Conservation (phyloP, 2,797 vertebrate genomes). For the Adelosebastes latens region DNA sequence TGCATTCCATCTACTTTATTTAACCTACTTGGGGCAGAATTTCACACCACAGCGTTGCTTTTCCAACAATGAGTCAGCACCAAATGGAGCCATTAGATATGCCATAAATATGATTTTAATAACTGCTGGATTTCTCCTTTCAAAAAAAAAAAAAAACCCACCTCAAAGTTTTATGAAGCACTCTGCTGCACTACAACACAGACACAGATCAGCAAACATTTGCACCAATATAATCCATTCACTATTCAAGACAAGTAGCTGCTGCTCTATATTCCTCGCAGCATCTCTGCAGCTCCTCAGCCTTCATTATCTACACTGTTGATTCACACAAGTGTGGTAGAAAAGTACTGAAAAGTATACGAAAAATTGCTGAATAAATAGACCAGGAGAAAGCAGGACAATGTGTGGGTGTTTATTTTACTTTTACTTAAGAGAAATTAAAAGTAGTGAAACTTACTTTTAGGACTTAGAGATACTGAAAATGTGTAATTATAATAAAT, state of each 20-base stretch:
- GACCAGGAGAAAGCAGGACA: not conserved
- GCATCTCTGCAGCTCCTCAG: not conserved
- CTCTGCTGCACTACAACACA: not conserved
- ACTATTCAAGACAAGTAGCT: not conserved
- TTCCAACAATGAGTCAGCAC: not conserved
- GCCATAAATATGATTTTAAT: not conserved
- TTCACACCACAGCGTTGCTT: not conserved
- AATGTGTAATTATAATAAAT: not conserved
- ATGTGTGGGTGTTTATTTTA: not conserved
- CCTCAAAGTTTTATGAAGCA: not conserved
- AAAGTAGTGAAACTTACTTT: not conserved
- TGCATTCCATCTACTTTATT: not conserved
- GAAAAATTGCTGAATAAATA: not conserved
- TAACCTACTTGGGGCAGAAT: not conserved
- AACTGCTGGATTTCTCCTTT: not conserved
- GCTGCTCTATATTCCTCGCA: not conserved
- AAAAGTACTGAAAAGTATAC: not conserved
- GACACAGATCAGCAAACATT: not conserved
- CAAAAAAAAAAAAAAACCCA: not conserved
- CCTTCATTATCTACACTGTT: not conserved
- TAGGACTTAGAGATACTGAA: not conserved
- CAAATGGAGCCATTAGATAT: not conserved
- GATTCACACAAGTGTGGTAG: not conserved
- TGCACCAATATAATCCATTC: not conserved
- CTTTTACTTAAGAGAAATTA: not conserved